These are phyloP conservation scores for Gasterosteus aculeatus DNA, from an alignment of 2,113 vertebrate species.

Conservation along the genomic window DNA sequence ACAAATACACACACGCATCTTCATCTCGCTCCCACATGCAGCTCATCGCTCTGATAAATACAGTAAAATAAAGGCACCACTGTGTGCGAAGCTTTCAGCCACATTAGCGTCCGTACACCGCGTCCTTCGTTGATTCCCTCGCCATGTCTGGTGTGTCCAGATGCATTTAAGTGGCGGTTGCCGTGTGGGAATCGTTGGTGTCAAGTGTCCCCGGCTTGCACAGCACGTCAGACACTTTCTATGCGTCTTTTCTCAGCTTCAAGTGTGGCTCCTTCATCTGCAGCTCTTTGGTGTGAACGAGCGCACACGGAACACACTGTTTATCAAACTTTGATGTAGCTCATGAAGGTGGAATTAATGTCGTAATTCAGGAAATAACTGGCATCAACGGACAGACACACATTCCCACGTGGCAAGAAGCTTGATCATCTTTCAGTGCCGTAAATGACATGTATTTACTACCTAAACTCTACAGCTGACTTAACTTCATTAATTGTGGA, in stretches of 20 bases:
- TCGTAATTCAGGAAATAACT: background rate
- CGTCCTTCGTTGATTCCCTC: slow-evolving; percentile 24
- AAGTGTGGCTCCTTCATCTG: slow-evolving; percentile 12
- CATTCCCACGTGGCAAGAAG: background rate
- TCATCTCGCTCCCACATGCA: slow-evolving; percentile 25
- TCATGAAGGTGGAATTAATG: background rate
- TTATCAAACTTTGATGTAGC: background rate
- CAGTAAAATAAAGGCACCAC: background rate
- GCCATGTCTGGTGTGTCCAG: slow-evolving; percentile 33
- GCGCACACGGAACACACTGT: slow-evolving; percentile 1
- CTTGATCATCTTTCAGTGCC: slow-evolving; percentile 1
- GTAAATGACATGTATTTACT: background rate
- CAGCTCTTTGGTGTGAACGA: background rate
- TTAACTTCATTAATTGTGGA: background rate
- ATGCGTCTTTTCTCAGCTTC: slow-evolving; percentile 42
- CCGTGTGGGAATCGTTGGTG: slow-evolving; percentile 45
- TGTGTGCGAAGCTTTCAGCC: slow-evolving; percentile 13
- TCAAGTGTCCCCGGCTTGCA: slow-evolving; percentile 53
- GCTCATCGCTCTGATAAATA: slow-evolving; percentile 1
- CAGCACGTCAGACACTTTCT: slow-evolving; percentile 48
- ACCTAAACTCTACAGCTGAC: background rate
- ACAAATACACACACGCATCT: slow-evolving; percentile 37
- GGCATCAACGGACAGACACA: background rate
- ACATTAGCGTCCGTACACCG: slow-evolving; percentile 13
- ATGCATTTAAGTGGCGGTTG: slow-evolving; percentile 53